These are phyloP conservation scores for Hyperoplus immaculatus DNA, from an alignment of 2,797 vertebrate genomes.

Conservation along the genomic window DNA sequence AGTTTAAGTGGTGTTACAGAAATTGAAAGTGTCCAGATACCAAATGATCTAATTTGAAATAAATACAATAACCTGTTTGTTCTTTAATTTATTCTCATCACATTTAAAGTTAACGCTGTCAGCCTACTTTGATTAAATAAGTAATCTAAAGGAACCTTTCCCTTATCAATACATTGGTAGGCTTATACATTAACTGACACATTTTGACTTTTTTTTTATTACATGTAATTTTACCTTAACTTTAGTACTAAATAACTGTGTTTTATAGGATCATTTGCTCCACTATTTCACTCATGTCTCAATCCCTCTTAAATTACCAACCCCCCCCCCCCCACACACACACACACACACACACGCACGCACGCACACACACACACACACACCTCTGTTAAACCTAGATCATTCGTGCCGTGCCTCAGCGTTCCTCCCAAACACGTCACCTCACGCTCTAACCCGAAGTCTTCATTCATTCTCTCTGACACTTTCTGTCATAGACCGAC, in stretches of 20 bases:
- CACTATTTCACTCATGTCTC: slow-evolving; percentile 18
- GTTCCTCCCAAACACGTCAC: slow-evolving; percentile 25
- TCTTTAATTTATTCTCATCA: too few species aligned
- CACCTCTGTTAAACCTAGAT: slow-evolving; percentile 34
- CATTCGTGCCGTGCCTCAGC: background rate
- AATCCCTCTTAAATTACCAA: slow-evolving; percentile 15
- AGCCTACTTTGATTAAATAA: too few species aligned
- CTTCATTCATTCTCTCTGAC: slow-evolving; percentile 71
- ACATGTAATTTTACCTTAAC: background rate
- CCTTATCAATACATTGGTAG: too few species aligned
- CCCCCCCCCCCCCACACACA: background rate
- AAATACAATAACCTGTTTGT: too few species aligned
- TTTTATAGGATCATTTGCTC: background rate
- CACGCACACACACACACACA: too few species aligned
- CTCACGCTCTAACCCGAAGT: slow-evolving; percentile 16
- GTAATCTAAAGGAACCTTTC: too few species aligned
- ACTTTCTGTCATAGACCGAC: slow-evolving; percentile 62
- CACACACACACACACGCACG: too few species aligned
- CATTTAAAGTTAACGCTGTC: too few species aligned
- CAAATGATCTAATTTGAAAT: too few species aligned
- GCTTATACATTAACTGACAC: too few species aligned
- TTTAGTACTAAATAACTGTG: background rate
- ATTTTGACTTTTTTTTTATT: background rate
- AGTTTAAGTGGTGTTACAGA: too few species aligned
- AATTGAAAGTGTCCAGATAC: too few species aligned